Evolutionary conservation across 2,113 vertebrate species (phyloP).

Genomic region (Pterocles gutturalis): DNA sequence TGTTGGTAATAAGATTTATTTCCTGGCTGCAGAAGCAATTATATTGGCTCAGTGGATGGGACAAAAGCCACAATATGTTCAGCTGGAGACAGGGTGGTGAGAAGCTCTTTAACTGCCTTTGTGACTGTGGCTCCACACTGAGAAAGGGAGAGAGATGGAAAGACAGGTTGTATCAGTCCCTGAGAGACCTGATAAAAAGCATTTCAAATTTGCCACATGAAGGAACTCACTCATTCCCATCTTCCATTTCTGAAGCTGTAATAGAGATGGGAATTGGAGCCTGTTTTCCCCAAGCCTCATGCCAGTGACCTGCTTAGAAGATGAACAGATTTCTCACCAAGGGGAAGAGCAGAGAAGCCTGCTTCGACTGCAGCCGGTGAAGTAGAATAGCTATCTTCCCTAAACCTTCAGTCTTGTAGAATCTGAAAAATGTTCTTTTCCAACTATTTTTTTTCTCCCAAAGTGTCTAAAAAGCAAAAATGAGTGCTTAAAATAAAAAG

Average conservation of each 20-base stretch:
- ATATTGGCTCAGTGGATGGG: background rate
- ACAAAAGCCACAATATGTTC: background rate
- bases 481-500: background rate
- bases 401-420: background rate
- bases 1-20: background rate
- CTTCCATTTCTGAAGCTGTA: conserved; percentile 18
- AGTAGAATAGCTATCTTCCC: background rate
- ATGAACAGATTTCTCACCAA: background rate
- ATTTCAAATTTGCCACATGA: conserved; percentile 40
- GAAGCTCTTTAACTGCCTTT: background rate
- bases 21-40: background rate
- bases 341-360: background rate
- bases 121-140: background rate
- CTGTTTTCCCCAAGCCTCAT: background rate
- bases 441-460: background rate
- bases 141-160: background rate
- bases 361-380: background rate
- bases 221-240: background rate
- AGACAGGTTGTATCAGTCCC: background rate
- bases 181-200: background rate
- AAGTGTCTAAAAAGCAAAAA: background rate
- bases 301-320: background rate
- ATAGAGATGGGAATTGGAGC: conserved; percentile 6
- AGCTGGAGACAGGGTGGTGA: background rate
- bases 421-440: background rate